Base-by-base conservation (phyloP, 2,797 vertebrate species). In the Lacerta bilineata region DNA sequence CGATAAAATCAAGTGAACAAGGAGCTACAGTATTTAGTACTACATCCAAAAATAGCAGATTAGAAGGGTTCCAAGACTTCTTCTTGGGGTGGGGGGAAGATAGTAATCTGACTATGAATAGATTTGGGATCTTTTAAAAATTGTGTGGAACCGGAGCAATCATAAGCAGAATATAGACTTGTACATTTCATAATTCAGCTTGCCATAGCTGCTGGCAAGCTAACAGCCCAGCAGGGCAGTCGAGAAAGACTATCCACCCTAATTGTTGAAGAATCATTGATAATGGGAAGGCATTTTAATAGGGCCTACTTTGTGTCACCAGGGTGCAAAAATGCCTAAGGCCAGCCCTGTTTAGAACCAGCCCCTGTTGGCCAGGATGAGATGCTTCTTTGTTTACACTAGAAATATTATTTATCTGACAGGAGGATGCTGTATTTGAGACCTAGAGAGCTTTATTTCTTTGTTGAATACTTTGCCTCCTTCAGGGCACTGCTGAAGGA, bases 251-350 rank as follows among this genome's bases (percentile, higher is more conserved):
- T 72, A 43, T 61, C 29, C 71, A 39, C 29, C 66, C 55, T 88
- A 36, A 84, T 84, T 88, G 66, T n/a, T 61, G 50, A 84, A 84
- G 66, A 66, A 80, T 11, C 50, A 33, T 39, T 71, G 66, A n/a
- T 41, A n/a, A 27, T 41, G 50, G 76, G 66, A 80, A 25, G n/a
- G 29, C 39, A 20, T 41, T 88, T 83, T 83, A 69, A 69, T 50
- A n/a, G n/a, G n/a, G n/a, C n/a, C n/a, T n/a, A 43, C 15, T 84
- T 41, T 29, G 50, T 50, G 20, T 36, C 74, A 77, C 23, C 36
- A 15, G 59, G n/a, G 55, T 81, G 69, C 59, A 68, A 46, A 64
- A 74, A 85, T 46, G 46, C 64, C 27, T 41, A 59, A 88, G 17
- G 23, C 76, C 33, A 5, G 10, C 33, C 59, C 39, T 50, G 10